A percentile compares a stretch with the other conserved stretches of the same genome.
Evolutionary conservation across 2,888 invertebrate species (phyloP).

Genomic region (Tetragnatha montana): DNA sequence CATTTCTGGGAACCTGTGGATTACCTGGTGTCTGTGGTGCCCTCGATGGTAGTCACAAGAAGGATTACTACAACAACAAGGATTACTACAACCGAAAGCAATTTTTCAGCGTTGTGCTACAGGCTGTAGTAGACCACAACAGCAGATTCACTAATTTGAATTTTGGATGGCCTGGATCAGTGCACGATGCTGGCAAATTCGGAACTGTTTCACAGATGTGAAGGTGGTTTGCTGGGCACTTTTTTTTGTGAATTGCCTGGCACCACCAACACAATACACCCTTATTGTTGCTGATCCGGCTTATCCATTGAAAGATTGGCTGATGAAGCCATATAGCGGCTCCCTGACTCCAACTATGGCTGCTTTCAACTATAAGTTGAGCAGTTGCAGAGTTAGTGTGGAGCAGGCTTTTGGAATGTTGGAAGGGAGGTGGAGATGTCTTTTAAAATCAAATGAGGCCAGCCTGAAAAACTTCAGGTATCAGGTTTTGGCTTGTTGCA

Average conservation of each 20-base stretch:
- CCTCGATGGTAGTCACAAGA: conserved; percentile 42
- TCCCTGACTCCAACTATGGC: not conserved
- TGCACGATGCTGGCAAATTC: conserved; percentile 44
- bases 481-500: conserved; percentile 11
- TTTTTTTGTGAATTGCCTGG: not conserved
- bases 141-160: conserved; percentile 15
- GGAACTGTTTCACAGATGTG: not conserved
- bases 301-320: conserved; percentile 4
- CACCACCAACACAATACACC: not conserved
- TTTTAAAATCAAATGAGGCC: not conserved
- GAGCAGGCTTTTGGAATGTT: conserved; percentile 1
- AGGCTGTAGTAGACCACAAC: conserved; percentile 6
- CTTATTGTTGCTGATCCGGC: not conserved
- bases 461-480: not conserved
- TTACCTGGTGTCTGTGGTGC: conserved; percentile 27
- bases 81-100: conserved; percentile 5
- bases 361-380: not conserved
- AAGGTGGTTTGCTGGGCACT: not conserved
- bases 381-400: not conserved
- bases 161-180: conserved; percentile 42
- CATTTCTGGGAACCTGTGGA: not conserved
- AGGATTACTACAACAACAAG: not conserved
- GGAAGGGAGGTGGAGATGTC: not conserved
- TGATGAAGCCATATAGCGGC: conserved; percentile 1
- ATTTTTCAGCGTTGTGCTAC: conserved; percentile 22